phyloP scores from a whole-genome alignment of 2,113 vertebrate species.

The Atlantisia rogersi region DNA sequence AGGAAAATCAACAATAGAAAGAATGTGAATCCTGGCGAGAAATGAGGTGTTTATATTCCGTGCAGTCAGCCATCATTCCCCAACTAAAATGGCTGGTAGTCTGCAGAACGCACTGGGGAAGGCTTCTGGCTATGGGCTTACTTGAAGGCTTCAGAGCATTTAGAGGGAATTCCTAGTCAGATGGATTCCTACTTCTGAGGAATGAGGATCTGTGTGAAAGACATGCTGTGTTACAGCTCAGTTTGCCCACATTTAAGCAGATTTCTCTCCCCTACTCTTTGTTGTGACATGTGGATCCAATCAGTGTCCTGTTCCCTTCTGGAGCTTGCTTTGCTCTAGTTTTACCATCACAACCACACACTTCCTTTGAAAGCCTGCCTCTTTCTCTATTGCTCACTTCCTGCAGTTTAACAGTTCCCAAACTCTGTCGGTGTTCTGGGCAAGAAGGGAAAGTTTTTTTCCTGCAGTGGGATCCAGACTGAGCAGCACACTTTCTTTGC shows the following conservation, averaged over 20 bases:
- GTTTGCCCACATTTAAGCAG: neutral
- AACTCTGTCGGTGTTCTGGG: neutral
- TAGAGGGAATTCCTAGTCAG: neutral
- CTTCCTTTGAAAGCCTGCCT: slow-evolving; percentile 8
- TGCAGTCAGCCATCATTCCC: neutral
- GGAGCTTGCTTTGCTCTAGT: neutral
- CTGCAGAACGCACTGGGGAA: neutral
- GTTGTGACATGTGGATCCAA: slow-evolving; percentile 25
- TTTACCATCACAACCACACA: neutral
- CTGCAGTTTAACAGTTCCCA: neutral
- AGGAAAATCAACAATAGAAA: neutral
- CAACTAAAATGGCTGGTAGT: neutral
- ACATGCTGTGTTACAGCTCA: neutral
- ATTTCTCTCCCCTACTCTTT: neutral
- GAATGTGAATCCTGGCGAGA: neutral
- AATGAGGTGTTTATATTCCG: neutral
- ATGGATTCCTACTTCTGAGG: neutral
- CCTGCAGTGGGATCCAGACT: neutral
- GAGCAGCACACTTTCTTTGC: neutral
- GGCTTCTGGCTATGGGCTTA: neutral
- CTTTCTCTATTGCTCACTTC: neutral
- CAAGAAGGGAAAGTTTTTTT: neutral
- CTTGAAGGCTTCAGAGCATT: neutral
- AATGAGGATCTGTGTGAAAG: neutral
- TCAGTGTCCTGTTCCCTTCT: neutral